phyloP scores from a whole-genome alignment of 2,888 invertebrate genomes.

The Selenia dentaria region DNA sequence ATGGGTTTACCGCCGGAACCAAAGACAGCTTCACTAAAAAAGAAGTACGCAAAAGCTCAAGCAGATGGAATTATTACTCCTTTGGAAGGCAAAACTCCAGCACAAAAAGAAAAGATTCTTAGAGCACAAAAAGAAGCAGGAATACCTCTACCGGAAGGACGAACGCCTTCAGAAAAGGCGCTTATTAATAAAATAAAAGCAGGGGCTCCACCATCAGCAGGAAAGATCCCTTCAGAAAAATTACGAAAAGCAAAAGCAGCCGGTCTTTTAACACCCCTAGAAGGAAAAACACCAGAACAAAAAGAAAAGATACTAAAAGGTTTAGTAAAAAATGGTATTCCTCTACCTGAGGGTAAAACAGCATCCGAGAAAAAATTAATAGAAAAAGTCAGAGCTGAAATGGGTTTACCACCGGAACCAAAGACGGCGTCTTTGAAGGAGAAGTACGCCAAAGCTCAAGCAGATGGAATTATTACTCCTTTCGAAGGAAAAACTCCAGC shows the following conservation, averaged over 20 bases:
- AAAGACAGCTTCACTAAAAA: conserved; percentile 20
- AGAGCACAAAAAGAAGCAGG: conserved; percentile 32
- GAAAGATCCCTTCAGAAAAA: conserved; percentile 30
- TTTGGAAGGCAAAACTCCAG: conserved; percentile 40
- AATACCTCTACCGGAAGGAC: conserved; percentile 39
- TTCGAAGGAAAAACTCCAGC: conserved; percentile 34
- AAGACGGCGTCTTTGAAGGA: conserved; percentile 40
- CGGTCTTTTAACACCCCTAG: conserved; percentile 41
- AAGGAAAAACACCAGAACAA: conserved; percentile 38
- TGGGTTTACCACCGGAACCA: conserved; percentile 45
- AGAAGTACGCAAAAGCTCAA: conserved; percentile 36
- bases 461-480: conserved; percentile 31
- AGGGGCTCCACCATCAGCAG: background rate
- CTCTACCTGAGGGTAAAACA: conserved; percentile 42
- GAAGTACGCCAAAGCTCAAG: conserved; percentile 35
- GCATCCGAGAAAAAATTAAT: conserved; percentile 41
- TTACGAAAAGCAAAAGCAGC: conserved; percentile 38
- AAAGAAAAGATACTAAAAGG: conserved; percentile 43
- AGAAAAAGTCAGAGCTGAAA: conserved; percentile 34
- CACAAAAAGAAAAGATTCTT: conserved; percentile 37
- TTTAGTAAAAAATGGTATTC: conserved; percentile 34
- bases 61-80: conserved; percentile 37
- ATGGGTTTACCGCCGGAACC: conserved; percentile 1
- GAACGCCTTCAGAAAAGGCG: conserved; percentile 40
- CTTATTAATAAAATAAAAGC: conserved; percentile 25